Evolutionary conservation across 2,797 vertebrate species (phyloP), one percentile per base, ranked within the genome.

Genomic region (Kryptolebias ocellatus): DNA sequence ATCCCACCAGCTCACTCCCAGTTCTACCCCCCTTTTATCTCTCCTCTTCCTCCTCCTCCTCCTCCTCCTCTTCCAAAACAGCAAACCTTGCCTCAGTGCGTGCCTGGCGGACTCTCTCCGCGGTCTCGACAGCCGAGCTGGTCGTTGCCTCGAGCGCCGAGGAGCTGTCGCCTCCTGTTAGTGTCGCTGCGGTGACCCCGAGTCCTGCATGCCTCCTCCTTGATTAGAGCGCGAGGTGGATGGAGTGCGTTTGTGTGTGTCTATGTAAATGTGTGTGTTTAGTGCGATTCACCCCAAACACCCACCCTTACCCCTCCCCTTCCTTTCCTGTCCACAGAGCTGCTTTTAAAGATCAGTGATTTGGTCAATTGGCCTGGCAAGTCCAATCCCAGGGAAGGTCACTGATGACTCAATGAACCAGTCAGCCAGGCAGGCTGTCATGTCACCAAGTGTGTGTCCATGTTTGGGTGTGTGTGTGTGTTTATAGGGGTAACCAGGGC

Each of bases 291-390:
- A 51, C n/a, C 72, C 55, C 65, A 56, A 24, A 24, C 20, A 24
- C 20, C 20, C 52, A 67, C 50, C 54, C 60, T 53, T 28, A 59
- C 55, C 56, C 71, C 39, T 5, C 45, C 16, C 4, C 10, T 20
- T 18, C 20, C 12, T 51, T 51, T 52, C 74, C 69, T 72, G 74
- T 81, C 77, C 53, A 54, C 83, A 86, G 90, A 94, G 89, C 84
- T 87, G 86, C 89, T 92, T 92, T 92, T 94, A 93, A 95, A 94
- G 93, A 94, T 94, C 93, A 93, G 85, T 91, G 93, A 94, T 93
- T 94, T 94, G 93, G 93, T 93, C 92, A 93, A 92, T 93, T 93
- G 92, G 92, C 83, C 88, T 89, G 89, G 87, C 92, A 92, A 84
- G 84, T 93, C 84, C 85, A 87, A 93, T 94, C 83, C 80, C 84